phyloP scores from a whole-genome alignment of 2,113 vertebrate genomes.

The Pygoscelis antarcticus region DNA sequence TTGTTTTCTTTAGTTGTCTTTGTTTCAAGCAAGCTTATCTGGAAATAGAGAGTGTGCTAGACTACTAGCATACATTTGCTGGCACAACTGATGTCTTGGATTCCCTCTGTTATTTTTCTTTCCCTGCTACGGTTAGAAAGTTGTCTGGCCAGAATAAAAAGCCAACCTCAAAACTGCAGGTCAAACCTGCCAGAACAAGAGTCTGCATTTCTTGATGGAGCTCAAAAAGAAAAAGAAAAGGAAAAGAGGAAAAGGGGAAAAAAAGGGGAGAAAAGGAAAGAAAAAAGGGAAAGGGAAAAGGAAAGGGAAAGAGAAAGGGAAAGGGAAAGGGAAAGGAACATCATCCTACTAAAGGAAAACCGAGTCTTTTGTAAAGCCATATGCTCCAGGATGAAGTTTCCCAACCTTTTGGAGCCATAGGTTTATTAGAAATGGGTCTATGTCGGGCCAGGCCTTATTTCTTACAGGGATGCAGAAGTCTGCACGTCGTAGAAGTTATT shows the following conservation, averaged over 20 bases:
- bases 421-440: not conserved
- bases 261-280: not conserved
- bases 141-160: not conserved
- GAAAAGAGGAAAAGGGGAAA: not conserved
- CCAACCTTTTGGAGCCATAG: not conserved
- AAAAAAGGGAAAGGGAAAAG: not conserved
- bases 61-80: not conserved
- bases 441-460: not conserved
- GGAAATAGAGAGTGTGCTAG: not conserved
- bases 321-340: not conserved
- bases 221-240: not conserved
- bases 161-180: not conserved
- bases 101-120: not conserved
- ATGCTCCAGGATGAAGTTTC: not conserved
- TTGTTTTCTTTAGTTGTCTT: constrained; percentile 45
- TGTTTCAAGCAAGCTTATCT: constrained; percentile 24
- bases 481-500: not conserved
- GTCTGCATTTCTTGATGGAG: not conserved
- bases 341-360: not conserved
- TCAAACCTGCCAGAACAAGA: not conserved
- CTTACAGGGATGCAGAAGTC: not conserved
- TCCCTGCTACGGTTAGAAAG: not conserved
- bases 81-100: not conserved
- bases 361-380: not conserved
- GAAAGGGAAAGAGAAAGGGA: too few species aligned